Conservation (phyloP, 2,888 invertebrate genomes). For the Cerceris rybyensis region DNA sequence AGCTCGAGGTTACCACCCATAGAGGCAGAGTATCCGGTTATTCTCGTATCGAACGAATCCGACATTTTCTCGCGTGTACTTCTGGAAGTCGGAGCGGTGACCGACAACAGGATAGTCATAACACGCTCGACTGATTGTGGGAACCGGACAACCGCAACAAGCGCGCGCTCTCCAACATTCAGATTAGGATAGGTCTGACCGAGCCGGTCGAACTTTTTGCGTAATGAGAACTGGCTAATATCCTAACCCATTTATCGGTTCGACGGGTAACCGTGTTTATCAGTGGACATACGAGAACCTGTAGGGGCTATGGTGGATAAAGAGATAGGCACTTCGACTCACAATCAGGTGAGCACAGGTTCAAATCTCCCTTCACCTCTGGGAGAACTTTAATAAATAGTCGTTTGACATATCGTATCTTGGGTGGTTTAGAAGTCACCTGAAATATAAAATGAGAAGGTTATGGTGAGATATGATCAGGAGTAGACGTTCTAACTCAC, state of each 20-base stretch:
- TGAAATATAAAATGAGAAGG: no score
- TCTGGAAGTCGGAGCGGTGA: constrained; percentile 19
- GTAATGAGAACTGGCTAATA: constrained; percentile 21
- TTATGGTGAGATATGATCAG: no score
- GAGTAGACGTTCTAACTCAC: no score
- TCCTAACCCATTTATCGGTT: constrained; percentile 41
- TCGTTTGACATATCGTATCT: no score
- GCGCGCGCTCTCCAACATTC: constrained; percentile 4
- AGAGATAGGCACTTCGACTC: no score
- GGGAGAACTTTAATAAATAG: no score
- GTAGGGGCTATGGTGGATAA: no score
- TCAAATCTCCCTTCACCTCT: no score
- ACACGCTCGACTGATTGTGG: constrained; percentile 40
- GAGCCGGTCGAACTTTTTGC: constrained; percentile 34
- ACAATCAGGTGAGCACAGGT: no score
- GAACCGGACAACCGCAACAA: constrained; percentile 33
- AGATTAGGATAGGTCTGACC: constrained; percentile 37
- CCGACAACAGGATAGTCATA: constrained; percentile 29
- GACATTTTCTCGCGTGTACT: constrained; percentile 28
- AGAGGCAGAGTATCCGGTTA: not conserved
- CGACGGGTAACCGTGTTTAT: constrained; percentile 18
- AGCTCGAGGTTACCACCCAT: not conserved
- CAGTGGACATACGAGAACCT: not conserved
- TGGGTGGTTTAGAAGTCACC: no score
- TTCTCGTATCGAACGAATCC: constrained; percentile 25